Evolutionary conservation across 2,888 invertebrate genomes (phyloP).

Genomic region (Abrostola tripartita): DNA sequence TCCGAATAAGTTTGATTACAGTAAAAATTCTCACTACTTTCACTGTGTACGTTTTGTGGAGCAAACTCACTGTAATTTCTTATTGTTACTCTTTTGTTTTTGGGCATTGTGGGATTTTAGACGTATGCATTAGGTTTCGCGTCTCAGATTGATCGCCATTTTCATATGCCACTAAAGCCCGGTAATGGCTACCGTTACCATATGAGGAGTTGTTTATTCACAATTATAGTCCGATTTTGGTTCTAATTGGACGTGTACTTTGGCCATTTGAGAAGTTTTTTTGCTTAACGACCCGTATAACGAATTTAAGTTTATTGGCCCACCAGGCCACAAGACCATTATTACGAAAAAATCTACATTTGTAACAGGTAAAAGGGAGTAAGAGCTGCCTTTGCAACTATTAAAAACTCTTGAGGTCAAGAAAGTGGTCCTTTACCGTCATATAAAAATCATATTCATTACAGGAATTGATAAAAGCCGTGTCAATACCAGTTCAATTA

Average conservation of each 20-base stretch:
- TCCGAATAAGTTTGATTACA: slow-evolving; percentile 49
- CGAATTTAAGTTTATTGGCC: not conserved
- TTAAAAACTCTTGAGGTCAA: no score
- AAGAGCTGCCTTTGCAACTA: no score
- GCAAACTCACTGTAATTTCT: slow-evolving; percentile 26
- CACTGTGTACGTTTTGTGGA: slow-evolving; percentile 46
- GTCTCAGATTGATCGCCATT: not conserved
- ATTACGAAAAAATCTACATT: not conserved
- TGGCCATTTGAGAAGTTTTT: not conserved
- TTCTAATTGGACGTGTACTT: not conserved
- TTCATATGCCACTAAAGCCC: not conserved
- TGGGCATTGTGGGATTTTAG: not conserved
- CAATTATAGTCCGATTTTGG: not conserved
- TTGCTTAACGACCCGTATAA: not conserved
- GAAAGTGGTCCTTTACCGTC: no score
- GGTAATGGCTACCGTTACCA: not conserved
- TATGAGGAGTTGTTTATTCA: not conserved
- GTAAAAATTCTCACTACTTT: slow-evolving; percentile 59
- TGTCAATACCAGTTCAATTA: not conserved
- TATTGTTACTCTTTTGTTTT: slow-evolving; percentile 21
- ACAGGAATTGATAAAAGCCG: no score
- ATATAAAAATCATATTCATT: no score
- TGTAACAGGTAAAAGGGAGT: no score
- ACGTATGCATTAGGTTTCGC: not conserved
- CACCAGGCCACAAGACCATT: not conserved